Base-by-base conservation (phyloP, 2,113 vertebrate genomes). In the Myanophis thanlyinensis region DNA sequence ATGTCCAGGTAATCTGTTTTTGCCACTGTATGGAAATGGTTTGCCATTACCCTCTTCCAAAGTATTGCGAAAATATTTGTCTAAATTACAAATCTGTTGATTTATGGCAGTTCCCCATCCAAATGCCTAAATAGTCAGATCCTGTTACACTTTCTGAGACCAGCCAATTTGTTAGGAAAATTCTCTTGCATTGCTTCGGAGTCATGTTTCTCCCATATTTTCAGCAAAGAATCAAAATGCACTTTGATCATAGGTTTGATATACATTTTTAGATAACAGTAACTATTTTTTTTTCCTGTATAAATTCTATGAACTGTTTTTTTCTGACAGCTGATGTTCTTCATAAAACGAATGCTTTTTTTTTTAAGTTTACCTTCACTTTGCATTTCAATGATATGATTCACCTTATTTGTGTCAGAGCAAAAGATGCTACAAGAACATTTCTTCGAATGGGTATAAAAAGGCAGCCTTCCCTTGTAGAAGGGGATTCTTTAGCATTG, bases 401-500 rank as follows among this genome's bases (percentile, higher is more conserved):
- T 93, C 88, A 7, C 88, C 8, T 0, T 84, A 30, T 49, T 0
- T 94, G 89, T 93, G 54, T 87, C 90, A 90, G 54, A 94, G 86
- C 44, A 92, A 52, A 48, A 5, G 59, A 12, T 7, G 8, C 89
- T 90, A 80, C 47, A 92, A 89, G 87, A 59, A 89, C 49, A 91
- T 94, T 94, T 91, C 87, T 5, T 0, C 49, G 56, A 90, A 56
- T 0, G 13, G 56, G 73, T 92, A n/a, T 91, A 52, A 91, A 90
- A 80, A 94, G 92, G 86, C 12, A 40, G 23, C 90, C 25, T 88
- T 95, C 22, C 22, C 30, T 59, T 62, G 91, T 15, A 90, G 89
- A 93, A 95, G 90, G 84, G 27, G 93, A 67, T 86, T 89, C 91
- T 91, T 0, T 11, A 59, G 91, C 40, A 91, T 44, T 91, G 80